Evolutionary conservation across 2,888 invertebrate species (phyloP).

Genomic region (Biston betularia): DNA sequence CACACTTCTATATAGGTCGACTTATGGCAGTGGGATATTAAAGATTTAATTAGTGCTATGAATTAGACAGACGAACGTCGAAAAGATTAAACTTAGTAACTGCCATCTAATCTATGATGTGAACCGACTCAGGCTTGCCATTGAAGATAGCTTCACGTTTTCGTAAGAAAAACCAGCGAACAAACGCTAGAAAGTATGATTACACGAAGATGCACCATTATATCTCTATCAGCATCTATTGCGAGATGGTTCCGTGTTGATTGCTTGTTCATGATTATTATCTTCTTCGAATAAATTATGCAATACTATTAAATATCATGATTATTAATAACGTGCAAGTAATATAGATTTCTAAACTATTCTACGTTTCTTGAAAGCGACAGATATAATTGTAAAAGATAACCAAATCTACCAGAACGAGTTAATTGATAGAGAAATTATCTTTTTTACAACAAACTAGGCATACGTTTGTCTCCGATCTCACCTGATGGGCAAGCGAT

Average conservation of each 20-base stretch:
- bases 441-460: too few relatives aligned
- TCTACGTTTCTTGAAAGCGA: background rate
- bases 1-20: too few relatives aligned
- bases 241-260: slow-evolving; percentile 15
- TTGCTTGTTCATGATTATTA: slow-evolving; percentile 11
- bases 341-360: background rate
- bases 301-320: slow-evolving; percentile 3
- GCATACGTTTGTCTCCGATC: too few relatives aligned
- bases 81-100: background rate
- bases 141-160: slow-evolving; percentile 6
- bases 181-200: slow-evolving; percentile 11
- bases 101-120: background rate
- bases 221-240: slow-evolving; percentile 8
- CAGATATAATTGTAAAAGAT: too few relatives aligned
- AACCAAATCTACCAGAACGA: too few relatives aligned
- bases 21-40: too few relatives aligned
- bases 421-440: too few relatives aligned
- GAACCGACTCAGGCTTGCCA: slow-evolving; percentile 1
- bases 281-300: slow-evolving; percentile 10
- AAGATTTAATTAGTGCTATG: background rate
- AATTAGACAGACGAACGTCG: too few relatives aligned
- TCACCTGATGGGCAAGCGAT: too few relatives aligned
- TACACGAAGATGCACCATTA: slow-evolving; percentile 10
- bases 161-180: slow-evolving; percentile 2
- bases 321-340: background rate